These are phyloP conservation scores for Idaea dimidiata DNA, from an alignment of 2,888 invertebrate genomes.

Conservation along the genomic window DNA sequence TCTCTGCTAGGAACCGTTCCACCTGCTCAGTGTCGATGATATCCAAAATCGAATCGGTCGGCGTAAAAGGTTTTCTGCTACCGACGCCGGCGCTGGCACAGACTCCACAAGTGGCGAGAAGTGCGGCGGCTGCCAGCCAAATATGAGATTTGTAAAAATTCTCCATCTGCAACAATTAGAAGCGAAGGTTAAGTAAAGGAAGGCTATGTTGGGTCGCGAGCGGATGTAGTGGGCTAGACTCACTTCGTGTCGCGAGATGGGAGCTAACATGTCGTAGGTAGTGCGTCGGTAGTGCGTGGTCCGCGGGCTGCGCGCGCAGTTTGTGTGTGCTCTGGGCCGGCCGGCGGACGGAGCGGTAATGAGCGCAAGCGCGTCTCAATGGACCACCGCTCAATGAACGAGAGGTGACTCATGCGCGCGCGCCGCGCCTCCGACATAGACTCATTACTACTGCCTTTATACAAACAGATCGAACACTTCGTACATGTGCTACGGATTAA, in stretches of 20 bases:
- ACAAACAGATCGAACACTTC: conserved; percentile 57
- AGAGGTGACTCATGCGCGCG: conserved; percentile 74
- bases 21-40: conserved; percentile 83
- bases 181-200: conserved; percentile 35
- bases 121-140: conserved; percentile 65
- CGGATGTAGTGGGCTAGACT: conserved; percentile 74
- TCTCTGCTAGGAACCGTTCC: conserved; percentile 76
- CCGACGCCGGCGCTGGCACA: conserved; percentile 64
- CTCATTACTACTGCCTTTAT: conserved; percentile 53
- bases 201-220: conserved; percentile 39
- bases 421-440: conserved; percentile 74
- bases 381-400: conserved; percentile 68
- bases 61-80: conserved; percentile 60
- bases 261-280: conserved; percentile 65
- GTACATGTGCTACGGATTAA: conserved; percentile 57
- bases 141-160: conserved; percentile 62
- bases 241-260: conserved; percentile 68
- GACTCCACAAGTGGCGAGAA: conserved; percentile 61
- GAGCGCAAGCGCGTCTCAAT: conserved; percentile 76
- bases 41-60: conserved; percentile 81
- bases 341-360: conserved; percentile 79
- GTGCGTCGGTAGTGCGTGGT: conserved; percentile 61
- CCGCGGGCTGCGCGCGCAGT: conserved; percentile 51
- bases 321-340: conserved; percentile 77
- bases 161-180: conserved; percentile 69